phyloP scores from a whole-genome alignment of 2,888 invertebrate species.

The Torymus tubicola region DNA sequence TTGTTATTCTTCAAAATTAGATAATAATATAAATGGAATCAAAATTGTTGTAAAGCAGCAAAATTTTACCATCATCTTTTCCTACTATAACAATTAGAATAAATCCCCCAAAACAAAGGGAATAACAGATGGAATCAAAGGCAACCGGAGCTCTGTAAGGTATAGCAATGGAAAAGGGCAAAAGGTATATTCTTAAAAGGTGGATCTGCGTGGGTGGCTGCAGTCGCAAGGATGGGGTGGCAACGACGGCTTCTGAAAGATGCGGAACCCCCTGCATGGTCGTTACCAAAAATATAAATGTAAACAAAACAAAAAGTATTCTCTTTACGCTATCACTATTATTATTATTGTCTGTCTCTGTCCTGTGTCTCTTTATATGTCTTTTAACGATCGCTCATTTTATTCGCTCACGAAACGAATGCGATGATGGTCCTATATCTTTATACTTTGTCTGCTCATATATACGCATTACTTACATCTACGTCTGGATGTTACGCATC shows the following conservation, averaged over 20 bases:
- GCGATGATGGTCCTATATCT: slow-evolving; percentile 22
- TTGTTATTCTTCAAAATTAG: background rate
- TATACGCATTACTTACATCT: slow-evolving; percentile 1
- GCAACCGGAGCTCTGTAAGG: background rate
- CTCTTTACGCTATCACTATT: slow-evolving; percentile 39
- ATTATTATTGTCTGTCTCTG: slow-evolving; percentile 12
- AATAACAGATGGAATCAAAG: background rate
- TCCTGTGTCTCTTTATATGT: background rate
- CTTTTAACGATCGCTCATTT: slow-evolving; percentile 41
- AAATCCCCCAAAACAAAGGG: background rate
- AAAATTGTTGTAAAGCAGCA: background rate
- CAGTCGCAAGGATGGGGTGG: slow-evolving; percentile 37
- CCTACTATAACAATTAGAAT: slow-evolving; percentile 9
- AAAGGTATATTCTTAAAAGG: slow-evolving; percentile 12
- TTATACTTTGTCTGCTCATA: slow-evolving; percentile 1
- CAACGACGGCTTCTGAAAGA: slow-evolving; percentile 24
- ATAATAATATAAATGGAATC: background rate
- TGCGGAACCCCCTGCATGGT: slow-evolving; percentile 36
- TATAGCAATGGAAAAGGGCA: background rate
- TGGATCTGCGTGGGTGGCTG: slow-evolving; percentile 30
- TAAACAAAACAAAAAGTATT: slow-evolving; percentile 36
- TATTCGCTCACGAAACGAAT: slow-evolving; percentile 31
- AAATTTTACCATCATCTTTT: slow-evolving; percentile 10
- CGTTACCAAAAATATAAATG: slow-evolving; percentile 32
- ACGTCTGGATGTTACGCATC: slow-evolving; percentile 24